Percentiles rank a stretch among this genome's conserved stretches.
Conservation (phyloP, 2,888 invertebrate genomes). For the Dicranocentrus wangi region DNA sequence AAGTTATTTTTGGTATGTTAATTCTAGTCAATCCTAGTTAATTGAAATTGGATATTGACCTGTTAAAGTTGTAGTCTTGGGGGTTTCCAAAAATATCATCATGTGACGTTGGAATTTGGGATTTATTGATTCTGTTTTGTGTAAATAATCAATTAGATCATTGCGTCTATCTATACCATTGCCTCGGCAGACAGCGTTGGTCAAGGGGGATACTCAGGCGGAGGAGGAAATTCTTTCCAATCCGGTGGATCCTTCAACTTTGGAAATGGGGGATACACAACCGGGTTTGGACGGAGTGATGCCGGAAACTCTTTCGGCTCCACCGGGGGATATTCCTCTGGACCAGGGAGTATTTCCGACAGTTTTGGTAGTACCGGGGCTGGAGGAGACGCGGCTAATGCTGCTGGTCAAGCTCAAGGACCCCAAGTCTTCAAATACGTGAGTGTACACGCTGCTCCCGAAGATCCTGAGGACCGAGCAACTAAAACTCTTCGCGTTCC, state of each 20-base stretch:
- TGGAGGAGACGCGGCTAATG: background rate
- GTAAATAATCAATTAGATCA: slow-evolving; percentile 5
- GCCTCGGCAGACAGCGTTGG: slow-evolving; percentile 3
- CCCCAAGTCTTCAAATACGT: slow-evolving; percentile 31
- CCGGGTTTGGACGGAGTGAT: slow-evolving; percentile 3
- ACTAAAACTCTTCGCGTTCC: slow-evolving; percentile 40
- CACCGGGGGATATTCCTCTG: background rate
- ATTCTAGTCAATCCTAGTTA: too few species aligned
- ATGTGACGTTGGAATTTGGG: too few species aligned
- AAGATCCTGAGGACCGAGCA: slow-evolving; percentile 35
- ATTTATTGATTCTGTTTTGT: background rate
- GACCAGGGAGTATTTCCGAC: background rate
- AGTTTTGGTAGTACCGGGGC: background rate
- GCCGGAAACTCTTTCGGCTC: background rate
- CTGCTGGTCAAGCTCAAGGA: background rate
- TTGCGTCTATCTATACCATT: slow-evolving; percentile 21
- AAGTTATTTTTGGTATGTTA: slow-evolving; percentile 18
- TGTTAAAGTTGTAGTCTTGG: too few species aligned
- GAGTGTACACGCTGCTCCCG: slow-evolving; percentile 45
- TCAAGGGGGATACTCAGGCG: slow-evolving; percentile 34
- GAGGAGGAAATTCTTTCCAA: background rate
- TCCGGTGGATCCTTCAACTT: slow-evolving; percentile 35
- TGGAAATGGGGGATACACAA: slow-evolving; percentile 28
- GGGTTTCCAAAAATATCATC: too few species aligned
- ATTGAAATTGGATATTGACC: too few species aligned